Percentiles rank a stretch among this genome's conserved stretches.
Conservation (phyloP, 2,113 vertebrate species). For the Vulpes lagopus region DNA sequence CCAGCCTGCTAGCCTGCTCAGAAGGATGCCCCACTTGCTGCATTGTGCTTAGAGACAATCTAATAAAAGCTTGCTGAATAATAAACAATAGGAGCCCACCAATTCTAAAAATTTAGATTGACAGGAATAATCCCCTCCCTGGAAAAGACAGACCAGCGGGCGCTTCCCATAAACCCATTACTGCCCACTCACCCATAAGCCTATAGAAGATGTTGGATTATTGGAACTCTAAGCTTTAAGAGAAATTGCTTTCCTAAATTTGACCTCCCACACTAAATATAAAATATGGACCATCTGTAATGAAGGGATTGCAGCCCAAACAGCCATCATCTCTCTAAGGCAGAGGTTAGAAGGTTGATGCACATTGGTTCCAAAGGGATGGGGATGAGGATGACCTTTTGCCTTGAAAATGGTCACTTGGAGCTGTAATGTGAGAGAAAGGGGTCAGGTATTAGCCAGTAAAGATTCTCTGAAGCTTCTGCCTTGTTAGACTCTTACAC, state of each 20-base stretch:
- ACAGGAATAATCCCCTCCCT: constrained; percentile 85
- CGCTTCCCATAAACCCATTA: constrained; percentile 88
- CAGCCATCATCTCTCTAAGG: constrained; percentile 87
- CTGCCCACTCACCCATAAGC: constrained; percentile 87
- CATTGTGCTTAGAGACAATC: constrained; percentile 87
- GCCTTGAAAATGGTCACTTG: constrained; percentile 88
- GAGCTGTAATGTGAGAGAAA: constrained; percentile 89
- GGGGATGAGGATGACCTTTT: constrained; percentile 88
- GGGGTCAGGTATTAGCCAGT: constrained; percentile 86
- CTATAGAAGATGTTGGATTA: constrained; percentile 87
- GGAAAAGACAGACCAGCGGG: constrained; percentile 80
- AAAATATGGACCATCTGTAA: constrained; percentile 95
- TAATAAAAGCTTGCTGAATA: constrained; percentile 90
- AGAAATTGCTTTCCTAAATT: constrained; percentile 93
- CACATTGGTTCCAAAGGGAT: constrained; percentile 86
- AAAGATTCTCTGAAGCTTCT: constrained; percentile 86
- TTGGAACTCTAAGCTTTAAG: constrained; percentile 92
- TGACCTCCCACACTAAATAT: constrained; percentile 94
- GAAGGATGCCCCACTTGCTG: constrained; percentile 82
- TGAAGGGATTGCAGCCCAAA: constrained; percentile 91
- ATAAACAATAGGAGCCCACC: constrained; percentile 86
- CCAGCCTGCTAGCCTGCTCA: constrained; percentile 81
- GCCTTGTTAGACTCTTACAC: constrained; percentile 85
- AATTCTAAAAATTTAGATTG: constrained; percentile 89
- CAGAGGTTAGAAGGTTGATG: constrained; percentile 89